These are phyloP conservation scores for Acyrthosiphon pisum DNA, from an alignment of 1,140 invertebrate genomes.

Conservation along the genomic window DNA sequence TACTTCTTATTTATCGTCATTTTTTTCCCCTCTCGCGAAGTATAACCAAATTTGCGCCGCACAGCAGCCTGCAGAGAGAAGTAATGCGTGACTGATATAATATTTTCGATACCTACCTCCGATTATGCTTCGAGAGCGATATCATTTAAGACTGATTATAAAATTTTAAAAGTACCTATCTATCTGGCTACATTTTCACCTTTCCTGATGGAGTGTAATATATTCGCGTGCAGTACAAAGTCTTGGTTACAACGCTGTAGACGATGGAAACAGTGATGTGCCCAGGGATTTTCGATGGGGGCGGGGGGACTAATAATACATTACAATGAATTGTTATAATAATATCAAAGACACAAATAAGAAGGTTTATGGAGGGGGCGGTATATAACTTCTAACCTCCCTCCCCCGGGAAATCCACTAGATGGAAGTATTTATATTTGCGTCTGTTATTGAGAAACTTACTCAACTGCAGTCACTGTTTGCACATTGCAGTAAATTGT, in stretches of 20 bases:
- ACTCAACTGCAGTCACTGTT: neutral
- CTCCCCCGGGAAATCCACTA: too few relatives aligned
- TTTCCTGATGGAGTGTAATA: neutral
- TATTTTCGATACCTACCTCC: too few relatives aligned
- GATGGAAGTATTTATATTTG: neutral
- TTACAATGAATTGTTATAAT: too few relatives aligned
- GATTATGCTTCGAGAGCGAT: neutral
- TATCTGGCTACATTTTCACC: neutral
- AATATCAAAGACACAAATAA: too few relatives aligned
- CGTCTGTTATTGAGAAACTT: neutral
- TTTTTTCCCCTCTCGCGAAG: neutral
- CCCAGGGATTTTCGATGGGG: too few relatives aligned
- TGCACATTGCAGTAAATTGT: neutral
- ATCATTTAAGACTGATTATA: neutral
- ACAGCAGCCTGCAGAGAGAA: neutral
- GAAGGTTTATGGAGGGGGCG: too few relatives aligned
- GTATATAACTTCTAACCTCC: too few relatives aligned
- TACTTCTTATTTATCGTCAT: slow-evolving; percentile 11
- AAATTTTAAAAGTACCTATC: neutral
- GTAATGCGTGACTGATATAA: too few relatives aligned
- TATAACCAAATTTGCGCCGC: neutral
- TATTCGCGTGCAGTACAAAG: neutral
- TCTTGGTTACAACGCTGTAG: too few relatives aligned
- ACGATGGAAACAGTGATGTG: too few relatives aligned
- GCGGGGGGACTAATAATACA: too few relatives aligned